Conservation (phyloP, 1,140 invertebrate genomes). For the Polypedilum pembai region DNA sequence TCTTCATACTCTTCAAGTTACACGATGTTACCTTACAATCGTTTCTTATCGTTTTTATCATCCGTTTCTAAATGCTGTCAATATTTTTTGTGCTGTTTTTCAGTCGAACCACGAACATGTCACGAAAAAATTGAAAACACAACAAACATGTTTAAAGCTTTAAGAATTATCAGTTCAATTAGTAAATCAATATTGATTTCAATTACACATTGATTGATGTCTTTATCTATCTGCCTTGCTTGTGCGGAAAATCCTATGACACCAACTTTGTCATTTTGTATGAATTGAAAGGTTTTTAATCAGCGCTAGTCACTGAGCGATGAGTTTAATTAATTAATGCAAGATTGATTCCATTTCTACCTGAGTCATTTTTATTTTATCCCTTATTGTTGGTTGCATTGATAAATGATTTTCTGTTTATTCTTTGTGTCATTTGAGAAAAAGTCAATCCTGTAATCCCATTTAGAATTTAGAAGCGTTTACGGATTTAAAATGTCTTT, state of each 20-base stretch:
- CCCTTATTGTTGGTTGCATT: neutral
- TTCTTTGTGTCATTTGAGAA: slow-evolving; percentile 18
- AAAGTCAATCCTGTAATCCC: slow-evolving; percentile 28
- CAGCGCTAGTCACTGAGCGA: neutral
- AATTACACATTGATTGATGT: slow-evolving; percentile 26
- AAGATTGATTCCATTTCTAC: neutral
- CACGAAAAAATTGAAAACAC: neutral
- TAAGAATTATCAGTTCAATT: slow-evolving; percentile 27
- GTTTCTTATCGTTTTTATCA: slow-evolving; percentile 25
- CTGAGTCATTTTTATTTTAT: neutral
- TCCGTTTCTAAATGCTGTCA: slow-evolving; percentile 26
- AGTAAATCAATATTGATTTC: slow-evolving; percentile 20
- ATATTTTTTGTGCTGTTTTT: slow-evolving; percentile 9
- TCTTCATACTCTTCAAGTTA: neutral
- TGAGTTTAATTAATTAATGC: neutral
- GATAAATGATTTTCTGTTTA: neutral
- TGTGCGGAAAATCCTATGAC: neutral
- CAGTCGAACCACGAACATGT: neutral
- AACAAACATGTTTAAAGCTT: slow-evolving; percentile 20
- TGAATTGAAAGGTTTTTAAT: slow-evolving; percentile 19
- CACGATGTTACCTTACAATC: neutral
- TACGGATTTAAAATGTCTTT: neutral
- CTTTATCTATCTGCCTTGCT: neutral
- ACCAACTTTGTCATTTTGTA: too few species aligned
- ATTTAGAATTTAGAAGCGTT: slow-evolving; percentile 24